These are phyloP conservation scores for Apodemia hepburni DNA, from an alignment of 2,888 invertebrate species.

Conservation along the genomic window DNA sequence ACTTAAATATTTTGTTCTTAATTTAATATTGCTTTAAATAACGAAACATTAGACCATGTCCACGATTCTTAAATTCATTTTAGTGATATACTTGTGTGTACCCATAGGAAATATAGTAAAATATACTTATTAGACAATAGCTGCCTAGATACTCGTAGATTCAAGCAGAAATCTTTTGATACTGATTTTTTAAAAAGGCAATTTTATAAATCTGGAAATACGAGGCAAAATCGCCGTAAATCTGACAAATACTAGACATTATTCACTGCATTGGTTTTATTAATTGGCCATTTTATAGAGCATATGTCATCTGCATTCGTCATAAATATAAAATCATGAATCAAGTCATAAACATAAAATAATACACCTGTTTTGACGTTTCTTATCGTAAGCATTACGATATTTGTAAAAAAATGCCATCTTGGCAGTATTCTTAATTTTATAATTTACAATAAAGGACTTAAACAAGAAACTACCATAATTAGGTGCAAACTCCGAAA, in stretches of 20 bases:
- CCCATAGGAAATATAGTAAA: neutral
- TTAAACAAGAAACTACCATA: no score
- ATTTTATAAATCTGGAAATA: neutral
- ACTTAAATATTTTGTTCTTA: neutral
- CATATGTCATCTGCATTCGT: neutral
- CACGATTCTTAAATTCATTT: neutral
- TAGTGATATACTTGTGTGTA: neutral
- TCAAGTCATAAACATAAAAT: no score
- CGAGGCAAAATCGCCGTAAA: neutral
- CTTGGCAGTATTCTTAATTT: no score
- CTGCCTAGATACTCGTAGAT: neutral
- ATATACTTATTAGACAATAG: constrained; percentile 1
- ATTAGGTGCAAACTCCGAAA: no score
- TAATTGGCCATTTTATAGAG: neutral
- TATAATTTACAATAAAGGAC: no score
- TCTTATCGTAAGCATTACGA: no score
- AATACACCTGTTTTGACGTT: no score
- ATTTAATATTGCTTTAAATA: neutral
- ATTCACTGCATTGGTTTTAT: neutral
- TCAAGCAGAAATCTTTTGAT: neutral
- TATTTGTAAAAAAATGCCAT: no score
- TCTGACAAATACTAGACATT: neutral
- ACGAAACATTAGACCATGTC: neutral
- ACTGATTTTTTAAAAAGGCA: neutral
- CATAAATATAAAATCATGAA: no score